Base-by-base conservation (phyloP, 2,797 vertebrate species). In the Ataeniobius toweri region DNA sequence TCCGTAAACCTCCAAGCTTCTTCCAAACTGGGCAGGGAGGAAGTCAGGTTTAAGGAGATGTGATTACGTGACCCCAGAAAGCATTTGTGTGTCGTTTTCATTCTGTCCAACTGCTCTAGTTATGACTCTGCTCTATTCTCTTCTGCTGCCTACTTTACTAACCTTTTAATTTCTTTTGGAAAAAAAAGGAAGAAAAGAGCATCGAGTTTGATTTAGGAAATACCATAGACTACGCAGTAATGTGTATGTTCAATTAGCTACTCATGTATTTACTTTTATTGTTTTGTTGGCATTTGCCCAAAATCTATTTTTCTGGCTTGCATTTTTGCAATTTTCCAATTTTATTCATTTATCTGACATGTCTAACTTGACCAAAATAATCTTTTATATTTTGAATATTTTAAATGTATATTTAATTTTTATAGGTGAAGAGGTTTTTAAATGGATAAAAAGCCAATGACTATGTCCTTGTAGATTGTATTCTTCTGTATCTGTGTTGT, bases 1-100 rank as follows among this genome's bases (percentile, higher is more conserved):
- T 78, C 69, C 22, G 10, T 74, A 51, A 77, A 74, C 74, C 73
- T 70, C 70, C 28, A 51, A n/a, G 36, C 18, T 18, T 76, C 76
- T 55, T 75, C 73, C 10, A 1, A 71, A 85, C 78, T 26, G 14
- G 7, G 6, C n/a, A 53, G 5, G 0, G 1, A 77, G 36, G 26
- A 78, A 75, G 46, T 36, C 26, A 48, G 63, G 51, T 31, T 9
- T 22, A 14, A 50, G 5, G 59, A 39, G 31, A 36, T 1, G 44
- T 20, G 41, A 75, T 50, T 53, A 48, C 0, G 28, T 14, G 53
- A 76, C 67, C 53, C 7, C 16, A 72, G 28, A 12, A n/a, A 2
- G 28, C 24, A 20, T 14, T 65, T 8, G 39, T 10, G 58, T 61
- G 22, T 51, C 9, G 10, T 65, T 76, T 44, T 44, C 39, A 46